Evolutionary conservation across 2,888 invertebrate genomes (phyloP), one percentile per base, ranked within the genome.

Genomic region (Troides aeacus): DNA sequence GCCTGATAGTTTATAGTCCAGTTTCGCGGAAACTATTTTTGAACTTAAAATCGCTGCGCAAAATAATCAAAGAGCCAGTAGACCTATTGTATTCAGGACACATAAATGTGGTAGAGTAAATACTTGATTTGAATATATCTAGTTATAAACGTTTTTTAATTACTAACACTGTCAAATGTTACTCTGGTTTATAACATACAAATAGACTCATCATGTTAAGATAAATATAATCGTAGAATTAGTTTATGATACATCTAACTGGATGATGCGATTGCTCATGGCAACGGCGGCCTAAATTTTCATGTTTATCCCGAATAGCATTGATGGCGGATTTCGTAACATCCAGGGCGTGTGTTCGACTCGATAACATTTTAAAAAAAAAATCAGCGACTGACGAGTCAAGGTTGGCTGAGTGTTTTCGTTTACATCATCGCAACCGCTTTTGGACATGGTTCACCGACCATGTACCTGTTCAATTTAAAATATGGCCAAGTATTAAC

Each of bases 261-360:
- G 81, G 74, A 77, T 64, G 66, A 68, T 66, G 72, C 62, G 76
- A 76, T 79, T 74, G 77, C 71, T 80, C 81, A 79, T 78, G 78
- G 68, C 70, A 71, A 71, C 79, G 77, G 75, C 84, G 87, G 80
- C 89, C 90, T 81, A 88, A 76, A 86, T 89, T 60, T 78, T 71
- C 73, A 66, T 87, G 88, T 88, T 88, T 88, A 82, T 85, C 77
- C 82, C 78, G 82, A 82, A 86, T 85, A 84, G 76, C 81, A 72
- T 73, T 73, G 78, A 80, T 85, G 84, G 83, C 84, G 81, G 72
- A 18, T 78, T 78, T 75, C 78, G 76, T 76, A 78, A 77, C 73
- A 66, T 66, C 72, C 72, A 66, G 67, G 42, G 68, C 72, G 67
- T 68, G 72, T 72, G 68, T 65, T 62, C 63, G 58, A 62, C 65